These are phyloP conservation scores for Callospermophilus lateralis DNA, from an alignment of 2,113 vertebrate species.

Conservation along the genomic window DNA sequence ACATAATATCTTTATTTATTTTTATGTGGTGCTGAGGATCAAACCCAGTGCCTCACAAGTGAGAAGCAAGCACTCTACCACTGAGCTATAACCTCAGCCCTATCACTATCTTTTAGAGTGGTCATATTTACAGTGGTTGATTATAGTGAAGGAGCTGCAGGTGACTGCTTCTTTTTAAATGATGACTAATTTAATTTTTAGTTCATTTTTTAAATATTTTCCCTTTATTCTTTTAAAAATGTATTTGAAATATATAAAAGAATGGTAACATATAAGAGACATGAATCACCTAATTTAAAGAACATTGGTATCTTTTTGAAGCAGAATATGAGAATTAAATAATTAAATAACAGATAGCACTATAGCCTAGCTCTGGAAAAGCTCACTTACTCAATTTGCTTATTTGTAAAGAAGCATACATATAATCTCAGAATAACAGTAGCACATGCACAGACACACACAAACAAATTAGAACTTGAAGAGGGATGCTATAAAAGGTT, in stretches of 20 bases:
- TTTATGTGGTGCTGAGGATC: too few species aligned
- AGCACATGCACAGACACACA: background rate
- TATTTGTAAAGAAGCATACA: slow-evolving; percentile 10
- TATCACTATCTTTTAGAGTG: background rate
- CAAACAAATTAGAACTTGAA: slow-evolving; percentile 26
- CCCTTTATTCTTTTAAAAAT: background rate
- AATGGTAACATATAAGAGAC: background rate
- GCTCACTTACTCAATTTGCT: slow-evolving; percentile 32
- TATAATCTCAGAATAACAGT: background rate
- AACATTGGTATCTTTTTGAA: background rate
- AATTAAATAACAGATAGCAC: background rate
- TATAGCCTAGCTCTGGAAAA: background rate
- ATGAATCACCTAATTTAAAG: background rate
- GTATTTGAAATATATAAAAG: slow-evolving; percentile 15
- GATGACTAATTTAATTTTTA: slow-evolving; percentile 23
- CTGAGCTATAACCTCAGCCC: too few species aligned
- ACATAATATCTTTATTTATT: too few species aligned
- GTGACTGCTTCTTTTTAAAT: slow-evolving; percentile 19
- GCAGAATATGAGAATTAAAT: slow-evolving; percentile 33
- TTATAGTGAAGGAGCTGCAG: background rate
- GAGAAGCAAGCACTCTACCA: too few species aligned
- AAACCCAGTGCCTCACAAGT: too few species aligned
- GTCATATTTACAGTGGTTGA: background rate
- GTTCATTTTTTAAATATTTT: background rate
- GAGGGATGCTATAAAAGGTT: background rate